Conservation (phyloP, 1,140 invertebrate species). For the Trypoxylus dichotomus region DNA sequence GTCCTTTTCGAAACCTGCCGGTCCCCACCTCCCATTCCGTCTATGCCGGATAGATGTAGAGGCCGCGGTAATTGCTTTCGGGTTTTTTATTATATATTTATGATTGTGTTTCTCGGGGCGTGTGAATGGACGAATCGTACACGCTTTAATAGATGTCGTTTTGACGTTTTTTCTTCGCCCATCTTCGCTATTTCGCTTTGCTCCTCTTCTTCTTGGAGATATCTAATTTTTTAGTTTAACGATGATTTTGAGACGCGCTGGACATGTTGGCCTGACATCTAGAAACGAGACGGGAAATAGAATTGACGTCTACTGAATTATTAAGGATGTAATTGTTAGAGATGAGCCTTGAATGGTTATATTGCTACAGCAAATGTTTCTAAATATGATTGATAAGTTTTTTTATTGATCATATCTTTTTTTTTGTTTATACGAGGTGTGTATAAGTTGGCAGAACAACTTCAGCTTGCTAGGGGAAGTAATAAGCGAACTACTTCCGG, state of each 20-base stretch:
- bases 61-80: not conserved
- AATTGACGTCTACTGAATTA: too few relatives aligned
- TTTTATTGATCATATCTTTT: too few relatives aligned
- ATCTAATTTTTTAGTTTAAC: constrained; percentile 10
- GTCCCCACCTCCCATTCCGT: not conserved
- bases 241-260: not conserved
- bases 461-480: too few relatives aligned
- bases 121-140: not conserved
- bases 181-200: not conserved
- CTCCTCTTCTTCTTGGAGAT: not conserved
- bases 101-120: not conserved
- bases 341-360: too few relatives aligned
- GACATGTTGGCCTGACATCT: too few relatives aligned
- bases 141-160: not conserved
- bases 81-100: constrained; percentile 21
- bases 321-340: too few relatives aligned
- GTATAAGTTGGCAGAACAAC: too few relatives aligned
- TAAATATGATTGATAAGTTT: too few relatives aligned
- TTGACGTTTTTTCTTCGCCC: not conserved
- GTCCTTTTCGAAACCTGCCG: not conserved
- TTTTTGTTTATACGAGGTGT: too few relatives aligned
- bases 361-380: too few relatives aligned
- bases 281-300: too few relatives aligned
- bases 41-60: not conserved
- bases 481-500: too few relatives aligned